Base-by-base conservation (phyloP, 2,113 vertebrate genomes). In the Bujurquina vittata region DNA sequence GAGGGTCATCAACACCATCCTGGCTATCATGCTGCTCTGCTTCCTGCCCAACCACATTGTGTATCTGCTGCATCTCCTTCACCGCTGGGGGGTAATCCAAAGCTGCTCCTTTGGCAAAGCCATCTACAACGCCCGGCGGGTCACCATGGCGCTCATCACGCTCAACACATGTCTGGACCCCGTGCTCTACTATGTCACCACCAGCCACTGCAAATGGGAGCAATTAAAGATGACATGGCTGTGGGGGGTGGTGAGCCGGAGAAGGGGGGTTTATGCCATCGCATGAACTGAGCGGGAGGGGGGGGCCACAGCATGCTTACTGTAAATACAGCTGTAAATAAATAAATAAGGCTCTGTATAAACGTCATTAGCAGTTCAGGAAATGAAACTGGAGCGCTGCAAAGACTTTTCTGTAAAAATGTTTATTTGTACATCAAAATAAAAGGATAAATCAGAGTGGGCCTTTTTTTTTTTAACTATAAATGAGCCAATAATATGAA, bases 121-220 rank as follows among this genome's bases (percentile, higher is more conserved):
- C 17, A 95, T 96, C 80, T 88, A 94, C 83, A 46, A 90, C 0
- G 54, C 95, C n/a, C 84, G 95, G 1, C 91, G 93, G 7, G 59
- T 96, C 55, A 96, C 95, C 59, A 88, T 95, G 72, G 95, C 93
- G 1, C 90, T 96, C 2, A 91, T 96, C 75, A 96, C 92, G 65
- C 26, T 96, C 29, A 96, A 96, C 86, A 96, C 96, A 4, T 95
- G 96, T 85, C 90, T 97, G n/a, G 96, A 97, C 90, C 97, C 97
- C 0, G 1, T 98, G 61, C 78, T 98, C 2, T 97, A 96, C 86
- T 96, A 91, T n/a, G 88, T 95, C 89, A 94, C 93, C 84, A 95
- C 93, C 18, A 93, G 86, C 69, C 86, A 94, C 94, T 95, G 84
- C 87, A 85, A 10, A 0, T 95, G 95, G 92, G 85, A 2, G 69